Evolutionary conservation across 2,113 vertebrate genomes (phyloP), one percentile per base, ranked within the genome.

Genomic region (Pogonocichla stellata): DNA sequence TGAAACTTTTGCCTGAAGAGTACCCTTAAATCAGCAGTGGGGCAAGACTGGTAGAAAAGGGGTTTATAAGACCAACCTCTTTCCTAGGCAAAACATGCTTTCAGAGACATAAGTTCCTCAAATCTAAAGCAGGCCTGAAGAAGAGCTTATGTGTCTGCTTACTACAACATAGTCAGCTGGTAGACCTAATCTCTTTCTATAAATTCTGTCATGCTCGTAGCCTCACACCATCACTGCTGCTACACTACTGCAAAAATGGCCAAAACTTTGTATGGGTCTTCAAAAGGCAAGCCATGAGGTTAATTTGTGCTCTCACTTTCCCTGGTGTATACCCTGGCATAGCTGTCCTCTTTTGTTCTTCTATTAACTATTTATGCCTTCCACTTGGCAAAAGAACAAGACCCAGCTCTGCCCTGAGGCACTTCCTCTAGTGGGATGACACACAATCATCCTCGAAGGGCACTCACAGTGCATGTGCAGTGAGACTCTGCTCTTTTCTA

Each of bases 321-420:
- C 66, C 48, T 33, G 40, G 36, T 86, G 65, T 74, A 86, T 71
- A 84, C 43, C 1, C 4, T 23, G 75, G 62, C 38, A 29, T 45
- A 85, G 74, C 67, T 88, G 50, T 75, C 60, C 67, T 72, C 86
- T 92, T 83, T 88, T 86, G 86, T 71, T 95, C 92, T 79, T 53
- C 56, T 51, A 31, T 91, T 81, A 93, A 79, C 89, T 92, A 91
- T 79, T 93, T 93, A 92, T 93, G 89, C 61, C 25, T 74, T 40
- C 40, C 0, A 6, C 91, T 79, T 89, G 13, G 61, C 47, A 58
- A 58, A 42, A 78, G 91, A 92, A 53, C 53, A 81, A 45, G 80
- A 69, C 57, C 26, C 80, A 71, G 69, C 57, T 84, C 69, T 89
- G 70, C 86, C 78, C 61, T 6, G 18, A 79, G 89, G 91, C 84